These are phyloP conservation scores for Pardosa pseudoannulata DNA, from an alignment of 2,888 invertebrate genomes.

Conservation along the genomic window DNA sequence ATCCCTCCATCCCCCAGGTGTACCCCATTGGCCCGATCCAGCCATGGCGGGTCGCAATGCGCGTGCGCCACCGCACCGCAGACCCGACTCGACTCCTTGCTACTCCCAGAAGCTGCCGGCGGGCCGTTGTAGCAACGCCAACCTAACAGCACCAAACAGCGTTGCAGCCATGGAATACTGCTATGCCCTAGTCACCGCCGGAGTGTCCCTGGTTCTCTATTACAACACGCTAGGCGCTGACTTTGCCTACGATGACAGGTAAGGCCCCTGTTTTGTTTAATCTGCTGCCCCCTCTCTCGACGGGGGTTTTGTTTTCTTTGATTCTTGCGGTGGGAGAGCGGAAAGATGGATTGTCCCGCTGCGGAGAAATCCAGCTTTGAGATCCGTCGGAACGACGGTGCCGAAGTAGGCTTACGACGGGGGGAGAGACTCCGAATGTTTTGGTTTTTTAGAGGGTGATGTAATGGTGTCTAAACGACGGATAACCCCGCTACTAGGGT, in stretches of 20 bases:
- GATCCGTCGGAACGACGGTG: neutral
- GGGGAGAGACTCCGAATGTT: neutral
- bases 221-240: constrained; percentile 94
- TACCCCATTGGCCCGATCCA: neutral
- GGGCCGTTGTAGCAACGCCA: constrained; percentile 7
- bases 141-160: neutral
- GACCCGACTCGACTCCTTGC: constrained; percentile 30
- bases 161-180: constrained; percentile 34
- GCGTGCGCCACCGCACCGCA: constrained; percentile 70
- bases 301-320: neutral
- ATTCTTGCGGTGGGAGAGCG: neutral
- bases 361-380: neutral
- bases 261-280: constrained; percentile 78
- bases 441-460: neutral
- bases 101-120: constrained; percentile 33
- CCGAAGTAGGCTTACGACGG: constrained; percentile 53
- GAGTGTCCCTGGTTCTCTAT: constrained; percentile 83
- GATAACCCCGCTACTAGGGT: neutral
- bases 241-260: constrained; percentile 99
- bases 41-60: constrained; percentile 66
- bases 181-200: constrained; percentile 54
- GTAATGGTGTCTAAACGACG: neutral
- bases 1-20: neutral
- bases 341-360: neutral
- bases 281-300: too few relatives aligned